These are phyloP conservation scores for Sinocyclocheilus maitianheensis DNA, from an alignment of 2,113 vertebrate genomes.

Conservation along the genomic window DNA sequence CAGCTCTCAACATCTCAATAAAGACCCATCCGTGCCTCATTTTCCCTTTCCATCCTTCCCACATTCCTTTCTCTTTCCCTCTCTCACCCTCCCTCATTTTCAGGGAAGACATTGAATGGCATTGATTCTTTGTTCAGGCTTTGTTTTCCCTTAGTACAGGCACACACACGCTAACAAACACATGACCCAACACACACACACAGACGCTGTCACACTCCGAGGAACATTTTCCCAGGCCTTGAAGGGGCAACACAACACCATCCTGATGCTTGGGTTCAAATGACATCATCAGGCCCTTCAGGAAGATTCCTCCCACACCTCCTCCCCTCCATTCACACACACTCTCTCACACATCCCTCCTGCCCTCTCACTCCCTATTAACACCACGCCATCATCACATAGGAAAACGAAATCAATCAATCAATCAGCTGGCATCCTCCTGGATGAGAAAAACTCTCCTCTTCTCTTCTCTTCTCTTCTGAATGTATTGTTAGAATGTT, in stretches of 20 bases:
- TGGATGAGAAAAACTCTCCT: not conserved
- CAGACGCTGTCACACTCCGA: slow-evolving; percentile 60
- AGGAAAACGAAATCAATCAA: slow-evolving; percentile 3
- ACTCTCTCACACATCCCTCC: slow-evolving; percentile 9
- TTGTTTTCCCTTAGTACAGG: slow-evolving; percentile 61
- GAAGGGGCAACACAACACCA: slow-evolving; percentile 63
- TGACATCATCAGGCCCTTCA: slow-evolving; percentile 73
- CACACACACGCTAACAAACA: slow-evolving; percentile 33
- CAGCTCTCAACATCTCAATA: slow-evolving; percentile 21
- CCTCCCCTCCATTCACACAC: slow-evolving; percentile 54
- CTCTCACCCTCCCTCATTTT: slow-evolving; percentile 39
- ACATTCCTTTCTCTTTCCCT: slow-evolving; percentile 30
- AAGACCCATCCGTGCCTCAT: not conserved
- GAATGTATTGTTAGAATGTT: not conserved
- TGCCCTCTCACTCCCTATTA: slow-evolving; percentile 52
- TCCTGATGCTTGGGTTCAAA: slow-evolving; percentile 63
- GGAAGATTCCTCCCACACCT: slow-evolving; percentile 61
- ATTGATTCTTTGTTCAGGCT: slow-evolving; percentile 33
- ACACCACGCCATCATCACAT: not conserved
- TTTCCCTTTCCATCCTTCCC: slow-evolving; percentile 33
- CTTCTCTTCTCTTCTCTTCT: slow-evolving; percentile 53
- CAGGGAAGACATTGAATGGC: slow-evolving; percentile 39
- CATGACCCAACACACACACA: not conserved
- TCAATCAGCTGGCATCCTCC: not conserved
- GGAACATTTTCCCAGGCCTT: slow-evolving; percentile 72